Percentiles rank a stretch among this genome's conserved stretches.
Conservation (phyloP, 2,113 vertebrate genomes). For the Cyphomyrus plagiostoma region DNA sequence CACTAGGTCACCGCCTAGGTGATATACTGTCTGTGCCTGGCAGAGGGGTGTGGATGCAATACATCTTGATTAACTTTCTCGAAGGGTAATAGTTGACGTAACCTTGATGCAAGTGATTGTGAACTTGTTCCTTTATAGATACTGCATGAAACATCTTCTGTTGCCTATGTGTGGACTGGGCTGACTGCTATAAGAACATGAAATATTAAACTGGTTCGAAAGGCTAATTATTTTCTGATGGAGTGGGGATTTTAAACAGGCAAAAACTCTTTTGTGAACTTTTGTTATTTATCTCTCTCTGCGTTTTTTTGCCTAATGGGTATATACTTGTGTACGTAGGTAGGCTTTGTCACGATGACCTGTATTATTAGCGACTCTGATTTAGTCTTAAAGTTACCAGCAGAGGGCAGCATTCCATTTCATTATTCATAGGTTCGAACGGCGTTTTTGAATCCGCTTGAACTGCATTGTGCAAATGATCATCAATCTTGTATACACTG, state of each 20-base stretch:
- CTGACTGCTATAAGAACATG: not conserved
- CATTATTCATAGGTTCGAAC: not conserved
- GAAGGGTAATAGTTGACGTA: slow-evolving; percentile 6
- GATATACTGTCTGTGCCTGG: slow-evolving; percentile 16
- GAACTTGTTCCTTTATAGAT: not conserved
- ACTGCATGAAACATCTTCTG: not conserved
- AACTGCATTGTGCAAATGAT: slow-evolving; percentile 3
- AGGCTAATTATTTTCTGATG: not conserved
- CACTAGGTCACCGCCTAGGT: slow-evolving; percentile 19
- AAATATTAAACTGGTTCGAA: too few relatives aligned
- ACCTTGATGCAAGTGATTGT: slow-evolving; percentile 27
- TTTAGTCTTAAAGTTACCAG: not conserved
- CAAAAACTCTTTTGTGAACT: not conserved
- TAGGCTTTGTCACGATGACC: too few relatives aligned
- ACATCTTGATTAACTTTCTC: slow-evolving; percentile 33
- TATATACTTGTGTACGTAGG: not conserved
- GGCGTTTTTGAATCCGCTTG: not conserved
- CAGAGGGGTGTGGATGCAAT: slow-evolving; percentile 29
- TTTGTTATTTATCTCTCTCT: not conserved
- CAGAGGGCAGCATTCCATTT: not conserved
- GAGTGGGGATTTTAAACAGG: not conserved
- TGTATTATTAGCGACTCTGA: not conserved
- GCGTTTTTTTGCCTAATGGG: not conserved
- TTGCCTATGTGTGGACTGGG: not conserved
- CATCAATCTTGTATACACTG: not conserved